These are phyloP conservation scores for Crossaster papposus DNA, from an alignment of 53 echinoderm and acorn worm genomes.

Conservation along the genomic window DNA sequence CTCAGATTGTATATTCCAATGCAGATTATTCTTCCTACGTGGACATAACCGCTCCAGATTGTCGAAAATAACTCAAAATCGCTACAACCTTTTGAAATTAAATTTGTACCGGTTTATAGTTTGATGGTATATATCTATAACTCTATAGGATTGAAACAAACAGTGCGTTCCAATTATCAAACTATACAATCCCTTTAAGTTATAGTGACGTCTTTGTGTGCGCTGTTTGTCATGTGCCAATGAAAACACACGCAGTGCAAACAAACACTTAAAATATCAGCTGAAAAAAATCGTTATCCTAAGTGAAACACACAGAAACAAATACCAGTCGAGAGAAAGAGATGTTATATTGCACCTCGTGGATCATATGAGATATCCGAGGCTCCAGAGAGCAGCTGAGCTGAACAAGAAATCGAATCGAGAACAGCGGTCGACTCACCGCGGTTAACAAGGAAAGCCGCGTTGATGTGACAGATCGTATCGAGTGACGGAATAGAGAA, in stretches of 20 bases:
- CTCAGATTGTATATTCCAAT: too few relatives aligned
- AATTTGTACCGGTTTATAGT: too few relatives aligned
- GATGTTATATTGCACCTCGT: not conserved
- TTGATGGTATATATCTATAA: too few relatives aligned
- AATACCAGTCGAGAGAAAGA: not conserved
- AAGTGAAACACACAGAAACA: not conserved
- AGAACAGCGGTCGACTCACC: not conserved
- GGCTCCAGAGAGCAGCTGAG: slow-evolving; percentile 20
- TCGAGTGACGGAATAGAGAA: not conserved
- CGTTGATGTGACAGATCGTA: slow-evolving; percentile 14
- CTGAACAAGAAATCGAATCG: not conserved
- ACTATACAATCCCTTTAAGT: too few relatives aligned
- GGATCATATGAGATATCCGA: not conserved
- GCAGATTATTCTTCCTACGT: too few relatives aligned
- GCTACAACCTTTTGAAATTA: too few relatives aligned
- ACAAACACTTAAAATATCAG: not conserved
- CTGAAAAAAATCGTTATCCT: slow-evolving; percentile 5
- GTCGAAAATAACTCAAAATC: too few relatives aligned
- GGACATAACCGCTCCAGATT: too few relatives aligned
- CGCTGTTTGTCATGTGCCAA: too few relatives aligned
- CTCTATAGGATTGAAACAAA: too few relatives aligned
- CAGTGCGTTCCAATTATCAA: too few relatives aligned
- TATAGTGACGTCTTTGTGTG: not conserved
- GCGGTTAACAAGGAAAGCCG: slow-evolving; percentile 1
- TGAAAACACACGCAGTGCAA: not conserved